Base-by-base conservation (phyloP, 2,797 vertebrate genomes). In the Pangasius macronema region DNA sequence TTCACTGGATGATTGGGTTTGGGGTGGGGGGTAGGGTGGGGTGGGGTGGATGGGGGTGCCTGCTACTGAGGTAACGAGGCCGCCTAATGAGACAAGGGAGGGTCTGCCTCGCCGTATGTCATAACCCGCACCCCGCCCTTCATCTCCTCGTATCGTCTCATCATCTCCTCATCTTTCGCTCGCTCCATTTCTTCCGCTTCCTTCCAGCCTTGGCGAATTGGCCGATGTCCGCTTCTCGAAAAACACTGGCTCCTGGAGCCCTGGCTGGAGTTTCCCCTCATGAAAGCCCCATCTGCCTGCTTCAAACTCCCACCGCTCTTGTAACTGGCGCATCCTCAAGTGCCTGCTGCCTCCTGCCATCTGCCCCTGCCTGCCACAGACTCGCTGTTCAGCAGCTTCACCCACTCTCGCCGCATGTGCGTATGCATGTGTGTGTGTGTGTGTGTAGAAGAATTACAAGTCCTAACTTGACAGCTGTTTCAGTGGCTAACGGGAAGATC, bases 261-360 rank as follows among this genome's bases (percentile, higher is more conserved):
- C 81, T 67, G 84, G 81, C 87, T 88, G 81, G 85, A 86, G 75
- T 88, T 90, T 91, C 86, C 82, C 87, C 88, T 86, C 82, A 90
- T 88, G 88, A 87, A 91, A 91, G 87, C 84, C 89, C 91, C 92
- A 92, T 92, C 92, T 93, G 92, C 89, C 90, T 87, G 84, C 85
- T 80, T 77, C 87, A 63, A 73, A 86, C 89, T 92, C 91, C 90
- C 90, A 85, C 87, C 84, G 90, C 89, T 88, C 89, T 86, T 89
- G 91, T 93, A 91, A 91, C 85, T 87, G 89, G 88, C 86, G 80
- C 86, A 85, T 91, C 90, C 90, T 92, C 86, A 87, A 92, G 91
- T 90, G 91, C 90, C 88, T 89, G 88, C 90, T 90, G 89, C 89
- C 89, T 92, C 81, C 89, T 90, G 91, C 91, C 91, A 92, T 93